Conservation (phyloP, 2,797 vertebrate genomes). For the Oryzias sinensis region DNA sequence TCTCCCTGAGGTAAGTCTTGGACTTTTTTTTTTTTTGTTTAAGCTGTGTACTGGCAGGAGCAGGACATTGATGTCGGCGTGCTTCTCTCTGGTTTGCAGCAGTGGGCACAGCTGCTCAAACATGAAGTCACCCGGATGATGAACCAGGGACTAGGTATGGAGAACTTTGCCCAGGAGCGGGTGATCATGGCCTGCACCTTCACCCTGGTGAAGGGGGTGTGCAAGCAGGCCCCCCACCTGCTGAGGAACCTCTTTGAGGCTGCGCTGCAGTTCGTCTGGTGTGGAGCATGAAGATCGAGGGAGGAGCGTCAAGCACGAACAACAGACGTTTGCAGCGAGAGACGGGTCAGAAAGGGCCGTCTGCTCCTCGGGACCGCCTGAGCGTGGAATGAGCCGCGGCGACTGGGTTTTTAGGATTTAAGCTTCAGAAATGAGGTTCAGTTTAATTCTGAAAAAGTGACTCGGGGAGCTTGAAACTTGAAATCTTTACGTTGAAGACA, state of each 20-base stretch:
- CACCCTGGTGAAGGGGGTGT: constrained; percentile 83
- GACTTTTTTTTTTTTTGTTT: not conserved
- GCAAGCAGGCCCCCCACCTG: constrained; percentile 69
- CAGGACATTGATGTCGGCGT: too few relatives aligned
- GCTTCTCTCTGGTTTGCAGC: constrained; percentile 50
- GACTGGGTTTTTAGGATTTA: not conserved
- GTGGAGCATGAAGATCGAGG: too few relatives aligned
- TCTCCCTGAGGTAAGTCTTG: constrained; percentile 41
- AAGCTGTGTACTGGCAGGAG: too few relatives aligned
- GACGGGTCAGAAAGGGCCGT: constrained; percentile 1
- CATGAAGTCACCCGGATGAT: constrained; percentile 61
- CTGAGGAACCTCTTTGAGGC: constrained; percentile 70
- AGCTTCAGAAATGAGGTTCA: not conserved
- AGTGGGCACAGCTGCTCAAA: constrained; percentile 61
- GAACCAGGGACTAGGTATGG: constrained; percentile 37
- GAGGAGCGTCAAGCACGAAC: constrained; percentile 1
- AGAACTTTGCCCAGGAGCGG: constrained; percentile 77
- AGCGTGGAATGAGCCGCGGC: constrained; percentile 1
- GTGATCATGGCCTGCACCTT: constrained; percentile 78
- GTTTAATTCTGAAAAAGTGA: not conserved
- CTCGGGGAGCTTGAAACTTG: not conserved
- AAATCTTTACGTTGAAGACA: constrained; percentile 7
- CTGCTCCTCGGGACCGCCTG: not conserved
- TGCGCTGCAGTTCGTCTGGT: constrained; percentile 69
- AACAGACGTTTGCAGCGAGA: not conserved